These are phyloP conservation scores for Bombus cullumanus DNA, from an alignment of 1,140 invertebrate genomes.

Conservation along the genomic window DNA sequence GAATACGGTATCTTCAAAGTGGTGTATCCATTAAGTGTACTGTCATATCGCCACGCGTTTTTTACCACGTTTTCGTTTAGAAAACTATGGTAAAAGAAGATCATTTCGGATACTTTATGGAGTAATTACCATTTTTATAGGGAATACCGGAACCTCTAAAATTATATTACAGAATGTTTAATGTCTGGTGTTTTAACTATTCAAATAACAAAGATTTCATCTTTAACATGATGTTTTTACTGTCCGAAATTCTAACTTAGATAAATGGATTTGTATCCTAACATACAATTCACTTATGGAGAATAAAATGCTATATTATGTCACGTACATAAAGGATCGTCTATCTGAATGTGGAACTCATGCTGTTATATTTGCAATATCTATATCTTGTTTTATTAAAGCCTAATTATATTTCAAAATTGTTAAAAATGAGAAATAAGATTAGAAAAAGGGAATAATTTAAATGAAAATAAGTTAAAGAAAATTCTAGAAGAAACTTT, in stretches of 20 bases:
- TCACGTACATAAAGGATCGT: background rate
- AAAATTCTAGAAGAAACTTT: background rate
- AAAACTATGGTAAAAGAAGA: background rate
- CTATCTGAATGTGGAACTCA: background rate
- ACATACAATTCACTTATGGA: background rate
- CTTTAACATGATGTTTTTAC: background rate
- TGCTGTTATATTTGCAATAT: background rate
- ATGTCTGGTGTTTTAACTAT: background rate
- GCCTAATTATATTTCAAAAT: background rate
- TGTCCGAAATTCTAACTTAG: background rate
- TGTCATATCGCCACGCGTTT: background rate
- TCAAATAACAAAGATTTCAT: background rate
- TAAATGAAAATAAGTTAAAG: background rate
- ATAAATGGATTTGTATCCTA: background rate
- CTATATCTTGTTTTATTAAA: background rate
- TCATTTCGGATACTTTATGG: background rate
- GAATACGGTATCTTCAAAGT: conserved; percentile 23
- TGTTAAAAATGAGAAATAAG: background rate
- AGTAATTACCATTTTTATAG: background rate
- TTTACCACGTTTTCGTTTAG: background rate
- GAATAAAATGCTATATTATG: background rate
- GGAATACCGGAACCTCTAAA: background rate
- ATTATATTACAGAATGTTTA: background rate
- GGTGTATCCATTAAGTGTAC: conserved; percentile 2
- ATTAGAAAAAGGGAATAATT: background rate